Conservation (phyloP, 2,113 vertebrate species). For the Symphodus melops region DNA sequence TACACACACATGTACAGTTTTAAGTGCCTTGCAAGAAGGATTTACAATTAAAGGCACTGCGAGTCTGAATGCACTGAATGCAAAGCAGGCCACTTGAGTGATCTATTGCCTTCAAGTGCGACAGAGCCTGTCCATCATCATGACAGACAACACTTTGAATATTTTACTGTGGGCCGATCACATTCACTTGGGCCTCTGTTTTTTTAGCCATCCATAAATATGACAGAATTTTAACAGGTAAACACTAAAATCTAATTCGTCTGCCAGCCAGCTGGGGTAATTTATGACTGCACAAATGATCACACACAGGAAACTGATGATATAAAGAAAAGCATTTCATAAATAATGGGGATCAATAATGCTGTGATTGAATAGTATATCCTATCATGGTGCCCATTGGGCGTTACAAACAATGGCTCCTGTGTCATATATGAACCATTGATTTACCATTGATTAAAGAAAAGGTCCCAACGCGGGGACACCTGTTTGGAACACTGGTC, state of each 20-base stretch:
- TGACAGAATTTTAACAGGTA: slow-evolving; percentile 17
- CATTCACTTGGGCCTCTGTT: slow-evolving; percentile 5
- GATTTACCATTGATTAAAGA: slow-evolving; percentile 54
- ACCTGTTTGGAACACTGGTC: slow-evolving; percentile 57
- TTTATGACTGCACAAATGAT: slow-evolving; percentile 16
- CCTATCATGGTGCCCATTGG: slow-evolving; percentile 3
- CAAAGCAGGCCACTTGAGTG: slow-evolving; percentile 55
- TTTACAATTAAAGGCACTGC: slow-evolving; percentile 68
- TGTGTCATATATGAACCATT: slow-evolving; percentile 45
- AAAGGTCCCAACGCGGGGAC: slow-evolving; percentile 52
- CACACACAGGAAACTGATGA: slow-evolving; percentile 18
- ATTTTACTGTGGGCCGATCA: slow-evolving; percentile 33
- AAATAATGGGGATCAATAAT: slow-evolving; percentile 26
- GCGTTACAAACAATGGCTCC: slow-evolving; percentile 27
- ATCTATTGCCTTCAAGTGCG: slow-evolving; percentile 52
- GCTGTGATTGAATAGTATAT: slow-evolving; percentile 27
- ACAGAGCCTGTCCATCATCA: slow-evolving; percentile 52
- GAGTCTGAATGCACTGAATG: slow-evolving; percentile 53
- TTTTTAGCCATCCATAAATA: slow-evolving; percentile 29
- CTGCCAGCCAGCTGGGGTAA: not conserved
- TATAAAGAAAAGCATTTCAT: slow-evolving; percentile 20
- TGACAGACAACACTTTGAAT: slow-evolving; percentile 29
- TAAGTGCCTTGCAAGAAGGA: slow-evolving; percentile 65
- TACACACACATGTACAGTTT: slow-evolving; percentile 34
- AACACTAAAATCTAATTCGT: slow-evolving; percentile 7